phyloP scores from a whole-genome alignment of 2,113 vertebrate species.

The Stercorarius parasiticus region DNA sequence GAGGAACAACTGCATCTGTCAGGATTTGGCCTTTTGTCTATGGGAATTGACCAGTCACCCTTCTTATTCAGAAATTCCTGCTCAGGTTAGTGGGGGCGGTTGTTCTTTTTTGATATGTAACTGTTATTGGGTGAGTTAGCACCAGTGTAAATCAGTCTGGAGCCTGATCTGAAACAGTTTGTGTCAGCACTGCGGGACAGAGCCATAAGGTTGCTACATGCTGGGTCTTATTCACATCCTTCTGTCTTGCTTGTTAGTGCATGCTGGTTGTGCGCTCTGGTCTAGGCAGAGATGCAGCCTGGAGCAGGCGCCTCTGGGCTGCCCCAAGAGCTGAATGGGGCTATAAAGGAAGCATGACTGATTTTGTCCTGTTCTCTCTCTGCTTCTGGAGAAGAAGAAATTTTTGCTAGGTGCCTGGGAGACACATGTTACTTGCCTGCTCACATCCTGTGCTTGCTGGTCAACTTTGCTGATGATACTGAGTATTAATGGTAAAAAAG shows the following conservation, averaged over 20 bases:
- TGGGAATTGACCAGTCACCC: background rate
- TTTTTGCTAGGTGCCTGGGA: background rate
- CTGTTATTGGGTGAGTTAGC: background rate
- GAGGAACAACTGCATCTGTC: background rate
- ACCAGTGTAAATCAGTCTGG: background rate
- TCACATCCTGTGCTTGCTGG: background rate
- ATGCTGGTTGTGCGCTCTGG: background rate
- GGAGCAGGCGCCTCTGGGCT: background rate
- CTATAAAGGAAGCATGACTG: background rate
- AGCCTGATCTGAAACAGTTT: background rate
- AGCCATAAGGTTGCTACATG: background rate
- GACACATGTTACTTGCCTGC: background rate
- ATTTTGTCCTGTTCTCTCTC: background rate
- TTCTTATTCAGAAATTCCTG: background rate
- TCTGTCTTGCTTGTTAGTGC: background rate
- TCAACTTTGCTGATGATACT: background rate
- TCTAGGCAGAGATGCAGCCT: background rate
- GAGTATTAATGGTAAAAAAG: background rate
- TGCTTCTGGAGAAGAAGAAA: background rate
- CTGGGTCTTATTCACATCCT: background rate
- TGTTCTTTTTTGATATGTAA: background rate
- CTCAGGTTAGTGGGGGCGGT: background rate
- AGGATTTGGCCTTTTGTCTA: background rate
- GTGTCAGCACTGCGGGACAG: background rate
- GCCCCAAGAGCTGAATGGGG: background rate